Base-by-base conservation (phyloP, 1,140 invertebrate genomes). In the Heliothis subflexa region DNA sequence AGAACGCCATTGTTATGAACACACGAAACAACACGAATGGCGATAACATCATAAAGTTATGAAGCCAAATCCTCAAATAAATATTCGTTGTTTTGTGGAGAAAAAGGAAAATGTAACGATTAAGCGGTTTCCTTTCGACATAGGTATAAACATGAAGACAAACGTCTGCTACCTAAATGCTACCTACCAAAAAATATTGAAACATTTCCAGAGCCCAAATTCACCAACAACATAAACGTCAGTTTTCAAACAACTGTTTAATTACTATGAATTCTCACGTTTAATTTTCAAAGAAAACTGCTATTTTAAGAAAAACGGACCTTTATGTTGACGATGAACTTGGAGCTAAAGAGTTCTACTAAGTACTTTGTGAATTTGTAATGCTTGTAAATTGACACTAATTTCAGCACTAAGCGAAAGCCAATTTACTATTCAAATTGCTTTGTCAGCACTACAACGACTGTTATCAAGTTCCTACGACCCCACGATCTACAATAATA, bases 1-100 rank as follows among this genome's bases (percentile, higher is more conserved):
- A 54, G 73, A 76, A 76, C 73, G 57, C 54, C 40, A n/a, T 14
- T 59, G 71, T 61, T 74, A 57, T 61, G 55, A 74, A 61, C 71
- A 74, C 55, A 49, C 68, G 66, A 47, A 57, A 73, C 54, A 25
- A 25, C 28, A 72, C 52, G 54, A 40, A 74, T 16, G 33, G 13
- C 61, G 55, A 74, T 55, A 74, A 25, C 40, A 61, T 59, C 55
- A n/a, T 12, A 11, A 13, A 54, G 16, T 45, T 57, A 74, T 61
- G 47, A 74, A 74, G 45, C 55, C 7, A 59, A 49, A 61, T 61
- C 71, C 54, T 74, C 12, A 18, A 74, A 74, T 61, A 59, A 68
- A 73, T 47, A 16, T 61, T 45, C 3, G n/a, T 47, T 45, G 25
- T 59, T 18, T 73, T 59, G 54, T 59, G 21, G 45, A 25, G 55